Percentiles rank a stretch among this genome's conserved stretches.
Conservation (phyloP, 2,113 vertebrate species). For the Nansenia antarctica region DNA sequence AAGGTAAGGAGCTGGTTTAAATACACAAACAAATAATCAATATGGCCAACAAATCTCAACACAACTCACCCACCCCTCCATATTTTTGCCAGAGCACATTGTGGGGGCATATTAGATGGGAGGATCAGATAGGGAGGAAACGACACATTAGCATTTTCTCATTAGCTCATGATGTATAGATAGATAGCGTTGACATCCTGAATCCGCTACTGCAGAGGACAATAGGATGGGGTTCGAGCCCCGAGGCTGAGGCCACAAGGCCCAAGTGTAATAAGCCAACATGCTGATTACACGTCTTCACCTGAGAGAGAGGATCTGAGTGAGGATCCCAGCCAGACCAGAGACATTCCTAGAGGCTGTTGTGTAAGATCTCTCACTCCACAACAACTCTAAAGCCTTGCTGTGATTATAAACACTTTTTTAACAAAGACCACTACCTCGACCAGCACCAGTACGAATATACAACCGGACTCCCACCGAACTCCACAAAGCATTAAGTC, state of each 20-base stretch:
- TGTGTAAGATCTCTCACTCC: background rate
- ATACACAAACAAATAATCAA: too few species aligned
- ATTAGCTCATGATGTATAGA: background rate
- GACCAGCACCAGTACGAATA: background rate
- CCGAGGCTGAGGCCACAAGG: too few species aligned
- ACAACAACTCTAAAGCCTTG: background rate
- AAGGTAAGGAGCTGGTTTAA: too few species aligned
- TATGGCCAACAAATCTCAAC: too few species aligned
- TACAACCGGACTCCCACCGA: background rate
- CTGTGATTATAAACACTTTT: background rate
- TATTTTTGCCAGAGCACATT: too few species aligned
- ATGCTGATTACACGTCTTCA: background rate
- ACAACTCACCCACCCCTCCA: too few species aligned
- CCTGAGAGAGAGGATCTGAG: background rate
- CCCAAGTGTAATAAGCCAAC: background rate
- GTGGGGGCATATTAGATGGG: too few species aligned
- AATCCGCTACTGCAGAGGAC: background rate
- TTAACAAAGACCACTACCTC: background rate
- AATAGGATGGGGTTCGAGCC: background rate
- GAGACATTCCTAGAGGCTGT: background rate
- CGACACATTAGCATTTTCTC: too few species aligned
- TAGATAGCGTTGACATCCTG: background rate
- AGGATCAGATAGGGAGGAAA: too few species aligned
- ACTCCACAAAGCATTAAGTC: background rate
- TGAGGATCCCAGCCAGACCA: background rate